Evolutionary conservation across 2,113 vertebrate species (phyloP).

Genomic region (Condylura cristata): DNA sequence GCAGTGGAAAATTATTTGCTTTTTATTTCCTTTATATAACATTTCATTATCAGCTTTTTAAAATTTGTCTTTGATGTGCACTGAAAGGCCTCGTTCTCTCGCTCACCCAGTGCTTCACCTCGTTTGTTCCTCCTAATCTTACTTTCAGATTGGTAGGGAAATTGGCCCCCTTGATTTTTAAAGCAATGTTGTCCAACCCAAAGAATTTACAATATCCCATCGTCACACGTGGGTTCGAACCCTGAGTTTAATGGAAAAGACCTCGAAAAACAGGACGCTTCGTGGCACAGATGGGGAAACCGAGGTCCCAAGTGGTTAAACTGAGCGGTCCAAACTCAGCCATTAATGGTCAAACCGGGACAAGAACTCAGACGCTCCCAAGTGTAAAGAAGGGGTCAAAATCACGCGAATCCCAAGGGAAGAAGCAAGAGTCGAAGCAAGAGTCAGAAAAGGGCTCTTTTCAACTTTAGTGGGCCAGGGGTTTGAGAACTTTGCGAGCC

Average conservation of each 20-base stretch:
- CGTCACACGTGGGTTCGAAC: neutral
- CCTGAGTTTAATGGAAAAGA: neutral
- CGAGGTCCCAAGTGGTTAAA: neutral
- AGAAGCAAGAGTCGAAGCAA: too few species aligned
- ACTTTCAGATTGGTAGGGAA: neutral
- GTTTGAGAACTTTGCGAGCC: rapidly evolving
- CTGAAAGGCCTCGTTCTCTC: neutral
- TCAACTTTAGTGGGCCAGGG: rapidly evolving
- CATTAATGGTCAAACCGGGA: neutral
- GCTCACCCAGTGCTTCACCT: neutral
- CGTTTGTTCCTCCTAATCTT: neutral
- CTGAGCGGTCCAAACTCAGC: neutral
- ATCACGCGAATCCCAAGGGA: neutral
- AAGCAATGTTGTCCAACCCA: neutral
- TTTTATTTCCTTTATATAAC: neutral
- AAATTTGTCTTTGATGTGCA: neutral
- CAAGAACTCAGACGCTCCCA: neutral
- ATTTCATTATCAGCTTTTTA: neutral
- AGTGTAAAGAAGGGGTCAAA: neutral
- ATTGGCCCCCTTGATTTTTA: neutral
- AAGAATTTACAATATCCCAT: neutral
- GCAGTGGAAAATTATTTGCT: neutral
- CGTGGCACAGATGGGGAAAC: neutral
- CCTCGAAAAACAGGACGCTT: neutral
- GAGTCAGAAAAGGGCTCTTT: neutral